Percentiles rank a stretch among this genome's conserved stretches.
Conservation (phyloP, 2,888 invertebrate species). For the Cephus runcator region DNA sequence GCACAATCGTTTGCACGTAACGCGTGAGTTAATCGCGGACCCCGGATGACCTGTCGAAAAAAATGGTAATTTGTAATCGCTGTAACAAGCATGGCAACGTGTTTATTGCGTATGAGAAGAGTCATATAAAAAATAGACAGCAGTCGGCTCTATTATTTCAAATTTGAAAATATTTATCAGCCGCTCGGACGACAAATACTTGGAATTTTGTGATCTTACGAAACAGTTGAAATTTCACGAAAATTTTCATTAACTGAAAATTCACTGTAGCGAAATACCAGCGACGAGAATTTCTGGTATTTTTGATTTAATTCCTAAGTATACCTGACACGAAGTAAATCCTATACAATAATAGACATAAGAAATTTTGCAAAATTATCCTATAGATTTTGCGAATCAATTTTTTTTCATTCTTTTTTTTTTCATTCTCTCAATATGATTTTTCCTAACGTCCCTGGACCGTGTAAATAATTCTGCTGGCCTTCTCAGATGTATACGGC, state of each 20-base stretch:
- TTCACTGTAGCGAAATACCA: neutral
- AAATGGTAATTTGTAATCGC: slow-evolving; percentile 11
- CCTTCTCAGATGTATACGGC: neutral
- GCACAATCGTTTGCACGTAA: slow-evolving; percentile 26
- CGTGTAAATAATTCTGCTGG: neutral
- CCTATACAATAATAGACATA: neutral
- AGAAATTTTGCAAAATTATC: neutral
- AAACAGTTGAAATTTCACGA: no score
- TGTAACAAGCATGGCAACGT: slow-evolving; percentile 16
- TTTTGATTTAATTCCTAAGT: neutral
- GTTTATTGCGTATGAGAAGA: neutral
- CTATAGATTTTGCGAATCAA: neutral
- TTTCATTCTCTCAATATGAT: neutral
- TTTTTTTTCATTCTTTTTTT: neutral
- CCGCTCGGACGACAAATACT: no score
- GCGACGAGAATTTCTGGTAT: neutral
- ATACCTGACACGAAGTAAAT: neutral
- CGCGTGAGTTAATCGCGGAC: slow-evolving; percentile 40
- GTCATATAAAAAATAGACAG: neutral
- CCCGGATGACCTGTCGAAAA: slow-evolving; percentile 45
- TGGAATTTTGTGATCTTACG: no score
- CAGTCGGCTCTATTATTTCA: no score
- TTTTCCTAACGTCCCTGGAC: neutral
- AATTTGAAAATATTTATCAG: no score
- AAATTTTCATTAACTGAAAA: no score